Conservation (phyloP, 2,888 invertebrate species). For the Scelioninae gen. 2 region DNA sequence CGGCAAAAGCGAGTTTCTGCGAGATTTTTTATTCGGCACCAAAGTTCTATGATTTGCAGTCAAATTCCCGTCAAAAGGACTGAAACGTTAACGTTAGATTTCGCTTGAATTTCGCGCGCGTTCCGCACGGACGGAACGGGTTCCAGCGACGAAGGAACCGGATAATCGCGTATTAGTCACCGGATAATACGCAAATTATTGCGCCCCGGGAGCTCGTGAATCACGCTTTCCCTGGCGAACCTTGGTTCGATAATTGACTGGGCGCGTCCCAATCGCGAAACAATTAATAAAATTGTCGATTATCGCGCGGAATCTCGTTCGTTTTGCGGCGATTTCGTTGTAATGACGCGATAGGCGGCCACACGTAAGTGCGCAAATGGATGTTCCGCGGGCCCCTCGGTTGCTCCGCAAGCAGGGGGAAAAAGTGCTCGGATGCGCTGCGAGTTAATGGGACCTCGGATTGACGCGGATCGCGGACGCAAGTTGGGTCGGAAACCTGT, state of each 20-base stretch:
- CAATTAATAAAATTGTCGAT: conserved; percentile 51
- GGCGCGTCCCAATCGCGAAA: conserved; percentile 55
- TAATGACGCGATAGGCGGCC: conserved; percentile 52
- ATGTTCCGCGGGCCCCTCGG: conserved; percentile 15
- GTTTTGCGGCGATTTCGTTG: conserved; percentile 56
- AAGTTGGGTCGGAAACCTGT: too few species aligned
- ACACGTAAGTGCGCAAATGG: conserved; percentile 45
- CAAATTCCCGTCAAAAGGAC: too few species aligned
- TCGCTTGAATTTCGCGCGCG: too few species aligned
- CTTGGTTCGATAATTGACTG: conserved; percentile 45
- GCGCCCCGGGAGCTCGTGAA: conserved; percentile 46
- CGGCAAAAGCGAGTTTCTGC: too few species aligned
- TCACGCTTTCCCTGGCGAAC: conserved; percentile 58
- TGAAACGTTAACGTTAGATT: too few species aligned
- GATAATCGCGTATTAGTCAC: conserved; percentile 60
- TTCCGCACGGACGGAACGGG: neutral
- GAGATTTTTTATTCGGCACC: too few species aligned
- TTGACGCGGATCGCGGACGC: too few species aligned
- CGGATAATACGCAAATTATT: conserved; percentile 58
- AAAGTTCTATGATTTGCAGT: too few species aligned
- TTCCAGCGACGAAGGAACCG: conserved; percentile 16
- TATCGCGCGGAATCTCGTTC: conserved; percentile 49
- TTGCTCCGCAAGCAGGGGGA: conserved; percentile 46
- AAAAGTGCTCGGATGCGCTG: neutral
- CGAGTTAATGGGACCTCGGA: too few species aligned